These are phyloP conservation scores for Nautilus pompilius DNA, from an alignment of 1,140 invertebrate genomes.

Conservation along the genomic window DNA sequence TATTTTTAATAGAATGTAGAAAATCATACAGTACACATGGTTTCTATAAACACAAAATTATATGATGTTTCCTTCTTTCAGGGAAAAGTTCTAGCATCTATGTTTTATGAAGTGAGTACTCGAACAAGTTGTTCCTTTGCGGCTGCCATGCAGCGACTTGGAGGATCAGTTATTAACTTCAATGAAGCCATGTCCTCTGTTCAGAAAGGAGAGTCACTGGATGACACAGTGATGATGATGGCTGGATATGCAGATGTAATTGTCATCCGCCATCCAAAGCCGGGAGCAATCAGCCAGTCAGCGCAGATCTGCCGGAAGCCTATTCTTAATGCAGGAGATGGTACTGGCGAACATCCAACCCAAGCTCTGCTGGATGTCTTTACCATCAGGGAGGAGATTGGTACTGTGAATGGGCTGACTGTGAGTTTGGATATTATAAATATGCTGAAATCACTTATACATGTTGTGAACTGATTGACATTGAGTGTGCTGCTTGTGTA, in stretches of 20 bases:
- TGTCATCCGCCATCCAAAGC: constrained; percentile 89
- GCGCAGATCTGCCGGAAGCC: constrained; percentile 80
- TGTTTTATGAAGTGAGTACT: constrained; percentile 98
- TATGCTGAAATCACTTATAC: constrained; percentile 1
- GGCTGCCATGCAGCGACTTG: constrained; percentile 92
- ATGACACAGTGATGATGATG: constrained; percentile 64
- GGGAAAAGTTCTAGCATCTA: constrained; percentile 91
- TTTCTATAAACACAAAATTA: no score
- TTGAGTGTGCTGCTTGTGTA: neutral
- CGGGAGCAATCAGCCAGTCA: constrained; percentile 84
- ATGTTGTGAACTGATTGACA: neutral
- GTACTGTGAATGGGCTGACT: constrained; percentile 94
- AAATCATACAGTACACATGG: no score
- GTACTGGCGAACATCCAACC: constrained; percentile 96
- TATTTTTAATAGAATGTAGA: no score
- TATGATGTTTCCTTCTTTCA: constrained; percentile 43
- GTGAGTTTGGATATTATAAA: constrained; percentile 35
- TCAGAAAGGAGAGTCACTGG: constrained; percentile 94
- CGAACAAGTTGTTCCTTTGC: constrained; percentile 94
- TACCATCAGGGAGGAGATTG: constrained; percentile 97
- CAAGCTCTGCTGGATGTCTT: constrained; percentile 97
- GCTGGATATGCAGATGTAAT: constrained; percentile 74
- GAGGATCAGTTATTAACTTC: constrained; percentile 86
- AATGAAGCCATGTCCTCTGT: constrained; percentile 87
- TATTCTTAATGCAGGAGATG: constrained; percentile 96